Evolutionary conservation across 2,797 vertebrate species (phyloP), one percentile per base, ranked within the genome.

Genomic region (Diplodus sargus): DNA sequence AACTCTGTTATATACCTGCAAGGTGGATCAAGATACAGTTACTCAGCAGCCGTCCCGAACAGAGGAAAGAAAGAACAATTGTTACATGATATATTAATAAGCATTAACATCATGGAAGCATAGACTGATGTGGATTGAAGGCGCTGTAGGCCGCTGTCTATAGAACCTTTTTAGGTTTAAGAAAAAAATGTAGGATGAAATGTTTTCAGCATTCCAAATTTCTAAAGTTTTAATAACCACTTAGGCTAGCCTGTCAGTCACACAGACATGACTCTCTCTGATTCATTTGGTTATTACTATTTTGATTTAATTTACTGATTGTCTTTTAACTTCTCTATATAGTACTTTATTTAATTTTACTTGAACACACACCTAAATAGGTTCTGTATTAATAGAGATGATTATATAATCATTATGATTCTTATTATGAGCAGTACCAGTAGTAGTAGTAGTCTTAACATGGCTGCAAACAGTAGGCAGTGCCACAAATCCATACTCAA

Each of bases 1-100:
- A 99, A 99, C 96, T 99, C 98, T 99, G 98, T 99, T 98, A 99
- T 97, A 99, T 98, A 98, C 97, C 98, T 99, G 98, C 96, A 99
- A 97, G 97, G 93, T 92, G 94, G 93, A 98, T 98, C 95, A 99
- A 39, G 96, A 99, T 96, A 98, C 94, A 97, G 95, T 97, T 96
- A 97, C 90, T 94, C 88, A 92, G 88, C 87, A 88, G 89, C 85
- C 86, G 51, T 89, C 83, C 85, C 84, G 52, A 11, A 86, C 71
- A 89, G 48, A 86, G 59, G 76, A 86, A 49, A 87, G 70, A 89
- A 61, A 91, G 72, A 88, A 78, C 30, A 83, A 84, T 42, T 66
- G 82, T 86, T 71, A 84, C 77, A 88, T 45, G 18, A 66, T 71
- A 83, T 54, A 22, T 74, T 17, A 63, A 74, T 60, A 62, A 74